phyloP scores from a whole-genome alignment of 2,113 vertebrate genomes.

The Chaetodon trifascialis region DNA sequence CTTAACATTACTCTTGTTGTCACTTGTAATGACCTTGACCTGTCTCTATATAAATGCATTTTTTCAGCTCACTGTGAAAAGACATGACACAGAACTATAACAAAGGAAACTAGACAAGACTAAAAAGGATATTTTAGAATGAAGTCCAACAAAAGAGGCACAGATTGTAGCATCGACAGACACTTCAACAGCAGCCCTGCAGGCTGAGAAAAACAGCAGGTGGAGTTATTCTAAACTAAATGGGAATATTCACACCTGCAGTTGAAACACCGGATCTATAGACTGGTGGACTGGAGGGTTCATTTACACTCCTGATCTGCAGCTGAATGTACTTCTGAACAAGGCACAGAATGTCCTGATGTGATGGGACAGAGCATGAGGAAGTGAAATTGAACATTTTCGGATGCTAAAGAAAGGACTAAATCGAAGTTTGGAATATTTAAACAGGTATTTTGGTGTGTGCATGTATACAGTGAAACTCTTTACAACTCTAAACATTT shows the following conservation, averaged over 20 bases:
- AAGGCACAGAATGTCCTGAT: not conserved
- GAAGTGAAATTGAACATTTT: not conserved
- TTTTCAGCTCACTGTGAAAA: not conserved
- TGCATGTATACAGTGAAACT: no score
- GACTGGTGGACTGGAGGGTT: not conserved
- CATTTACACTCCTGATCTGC: not conserved
- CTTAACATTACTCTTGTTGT: not conserved
- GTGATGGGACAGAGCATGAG: no score
- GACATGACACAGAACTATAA: not conserved
- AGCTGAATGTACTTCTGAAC: not conserved
- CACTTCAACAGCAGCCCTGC: not conserved
- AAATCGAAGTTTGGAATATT: not conserved
- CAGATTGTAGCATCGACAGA: not conserved
- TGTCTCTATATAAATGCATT: not conserved
- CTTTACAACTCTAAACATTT: not conserved
- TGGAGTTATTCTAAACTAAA: not conserved
- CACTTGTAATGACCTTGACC: not conserved
- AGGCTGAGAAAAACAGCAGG: conserved; percentile 22
- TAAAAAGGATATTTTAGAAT: not conserved
- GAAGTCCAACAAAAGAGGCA: not conserved
- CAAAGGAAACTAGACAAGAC: not conserved
- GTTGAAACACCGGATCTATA: not conserved
- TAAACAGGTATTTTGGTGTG: no score
- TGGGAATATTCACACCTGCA: conserved; percentile 17
- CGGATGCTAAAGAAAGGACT: not conserved